Conservation (phyloP, 2,113 vertebrate species). For the Cacatua alba region DNA sequence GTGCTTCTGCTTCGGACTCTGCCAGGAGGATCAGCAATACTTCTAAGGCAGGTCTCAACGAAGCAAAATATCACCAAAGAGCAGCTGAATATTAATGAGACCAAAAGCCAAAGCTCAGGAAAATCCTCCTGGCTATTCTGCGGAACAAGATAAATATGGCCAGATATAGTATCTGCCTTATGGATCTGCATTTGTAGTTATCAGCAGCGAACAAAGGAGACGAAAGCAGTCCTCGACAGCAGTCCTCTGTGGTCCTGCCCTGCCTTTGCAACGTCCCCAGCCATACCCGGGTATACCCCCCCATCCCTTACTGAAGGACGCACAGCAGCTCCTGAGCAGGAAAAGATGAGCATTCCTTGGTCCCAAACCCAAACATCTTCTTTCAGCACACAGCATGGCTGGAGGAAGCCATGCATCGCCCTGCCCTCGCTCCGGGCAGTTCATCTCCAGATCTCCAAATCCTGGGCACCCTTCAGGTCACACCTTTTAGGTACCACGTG, state of each 20-base stretch:
- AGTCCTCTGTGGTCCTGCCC: neutral
- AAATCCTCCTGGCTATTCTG: neutral
- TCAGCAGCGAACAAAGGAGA: neutral
- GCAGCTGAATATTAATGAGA: neutral
- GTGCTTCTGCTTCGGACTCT: neutral
- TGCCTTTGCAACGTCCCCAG: fast-evolving
- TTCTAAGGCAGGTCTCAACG: neutral
- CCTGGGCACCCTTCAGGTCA: neutral
- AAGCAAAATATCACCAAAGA: slow-evolving; percentile 19
- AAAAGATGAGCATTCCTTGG: neutral
- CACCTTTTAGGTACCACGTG: neutral
- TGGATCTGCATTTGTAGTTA: neutral
- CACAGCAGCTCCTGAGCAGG: neutral
- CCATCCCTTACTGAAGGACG: fast-evolving
- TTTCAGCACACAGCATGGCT: neutral
- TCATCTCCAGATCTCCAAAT: neutral
- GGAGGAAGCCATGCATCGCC: neutral
- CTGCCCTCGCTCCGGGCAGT: fast-evolving
- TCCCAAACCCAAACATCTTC: neutral
- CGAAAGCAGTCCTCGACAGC: neutral
- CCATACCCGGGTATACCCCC: neutral
- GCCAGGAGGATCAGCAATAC: neutral
- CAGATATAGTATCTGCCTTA: neutral
- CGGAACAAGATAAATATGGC: neutral
- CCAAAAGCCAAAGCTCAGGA: neutral